phyloP scores from a whole-genome alignment of 2,113 vertebrate species.

The Delphinus delphis region DNA sequence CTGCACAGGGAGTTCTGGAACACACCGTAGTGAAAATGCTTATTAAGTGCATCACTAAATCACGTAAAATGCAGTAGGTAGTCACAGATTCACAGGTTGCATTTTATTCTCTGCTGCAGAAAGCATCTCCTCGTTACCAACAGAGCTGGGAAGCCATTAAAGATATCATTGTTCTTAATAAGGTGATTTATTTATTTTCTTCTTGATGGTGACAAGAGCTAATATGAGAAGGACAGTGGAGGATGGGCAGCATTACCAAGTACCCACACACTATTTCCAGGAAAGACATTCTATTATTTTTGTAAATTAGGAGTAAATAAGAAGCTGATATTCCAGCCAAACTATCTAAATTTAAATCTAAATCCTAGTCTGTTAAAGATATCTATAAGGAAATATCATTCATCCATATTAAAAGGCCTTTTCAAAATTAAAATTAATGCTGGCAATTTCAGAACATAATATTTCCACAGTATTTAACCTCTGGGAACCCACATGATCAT shows the following conservation, averaged over 20 bases:
- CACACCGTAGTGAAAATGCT: neutral
- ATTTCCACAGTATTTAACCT: constrained; percentile 29
- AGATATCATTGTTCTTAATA: constrained; percentile 49
- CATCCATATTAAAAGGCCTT: neutral
- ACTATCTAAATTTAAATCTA: constrained; percentile 49
- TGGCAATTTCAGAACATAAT: neutral
- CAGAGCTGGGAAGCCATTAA: neutral
- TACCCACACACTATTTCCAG: neutral
- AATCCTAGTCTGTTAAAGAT: neutral
- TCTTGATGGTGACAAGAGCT: neutral
- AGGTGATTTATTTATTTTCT: constrained; percentile 46
- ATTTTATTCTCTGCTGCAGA: constrained; percentile 2
- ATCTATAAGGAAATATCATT: constrained; percentile 1
- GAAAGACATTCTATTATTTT: constrained; percentile 22
- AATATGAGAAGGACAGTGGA: neutral
- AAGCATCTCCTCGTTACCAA: constrained; percentile 33
- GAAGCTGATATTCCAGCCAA: constrained; percentile 9
- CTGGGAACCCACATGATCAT: neutral
- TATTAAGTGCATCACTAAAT: constrained; percentile 38
- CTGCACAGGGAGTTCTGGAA: neutral
- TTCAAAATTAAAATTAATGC: constrained; percentile 52
- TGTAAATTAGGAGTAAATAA: constrained; percentile 28
- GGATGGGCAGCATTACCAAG: constrained; percentile 16
- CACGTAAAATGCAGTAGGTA: neutral
- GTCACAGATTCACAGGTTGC: neutral